Evolutionary conservation across 1,140 invertebrate species (phyloP), one percentile per base, ranked within the genome.

Genomic region (Cotesia typhae): DNA sequence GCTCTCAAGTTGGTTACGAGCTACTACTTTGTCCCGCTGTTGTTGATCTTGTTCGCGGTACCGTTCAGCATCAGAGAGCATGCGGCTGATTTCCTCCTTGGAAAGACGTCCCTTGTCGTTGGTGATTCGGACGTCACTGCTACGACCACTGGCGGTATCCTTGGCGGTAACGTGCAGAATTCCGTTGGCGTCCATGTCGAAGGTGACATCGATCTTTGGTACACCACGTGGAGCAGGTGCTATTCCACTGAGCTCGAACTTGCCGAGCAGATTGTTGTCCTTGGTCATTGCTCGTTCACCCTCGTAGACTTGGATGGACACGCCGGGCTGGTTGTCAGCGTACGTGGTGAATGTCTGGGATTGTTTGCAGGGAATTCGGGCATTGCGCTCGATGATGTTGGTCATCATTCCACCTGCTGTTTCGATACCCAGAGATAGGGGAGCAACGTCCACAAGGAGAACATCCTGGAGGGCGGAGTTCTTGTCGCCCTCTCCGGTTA

Each of bases 241-340:
- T 17, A 88, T 88, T 4, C 86, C 87, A 35, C 80, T 81, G 4
- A 88, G 75, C 87, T 95, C 92, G 80, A 89, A 94, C 59, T 91
- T 94, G 37, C 94, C 94, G 12, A 96, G 86, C 4, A 94, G 81
- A 81, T 95, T 94, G 82, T 94, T 92, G 77, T 92, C 90, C 73
- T 87, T 89, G 2, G 91, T 92, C 89, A 92, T 91, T 0, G 88
- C 84, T 51, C 91, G 79, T 80, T 92, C 91, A 28, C 91, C 92
- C 82, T 93, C 91, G 74, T 82, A 92, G 5, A 91, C 90, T 86
- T 93, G 90, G 66, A 93, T 91, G n/a, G 88, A 89, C 64, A 94
- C 92, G 12, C 88, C 91, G 2, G 91, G 89, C 79, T 94, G 92
- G 76, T 93, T 93, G 79, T 92, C 91, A 0, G 90, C 87, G 77